These are phyloP conservation scores for Chalcosyrphus nemorum DNA, from an alignment of 2,888 invertebrate species.

Conservation along the genomic window DNA sequence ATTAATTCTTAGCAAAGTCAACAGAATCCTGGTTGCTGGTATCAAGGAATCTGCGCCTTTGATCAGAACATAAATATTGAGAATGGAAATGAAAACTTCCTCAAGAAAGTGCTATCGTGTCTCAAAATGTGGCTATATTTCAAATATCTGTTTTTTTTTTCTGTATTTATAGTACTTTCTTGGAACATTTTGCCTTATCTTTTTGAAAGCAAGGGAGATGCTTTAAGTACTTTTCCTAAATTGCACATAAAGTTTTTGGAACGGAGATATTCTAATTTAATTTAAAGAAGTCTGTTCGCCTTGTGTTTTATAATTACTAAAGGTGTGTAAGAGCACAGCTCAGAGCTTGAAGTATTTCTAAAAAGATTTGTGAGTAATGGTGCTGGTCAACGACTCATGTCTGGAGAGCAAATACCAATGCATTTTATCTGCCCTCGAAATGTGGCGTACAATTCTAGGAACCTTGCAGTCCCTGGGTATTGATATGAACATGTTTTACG, in stretches of 20 bases:
- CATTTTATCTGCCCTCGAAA: too few species aligned
- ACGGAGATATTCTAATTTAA: not conserved
- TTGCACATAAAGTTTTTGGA: not conserved
- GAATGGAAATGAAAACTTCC: not conserved
- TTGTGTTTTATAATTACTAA: too few species aligned
- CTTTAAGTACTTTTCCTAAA: not conserved
- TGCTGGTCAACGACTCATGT: too few species aligned
- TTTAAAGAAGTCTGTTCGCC: too few species aligned
- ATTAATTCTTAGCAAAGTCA: constrained; percentile 31
- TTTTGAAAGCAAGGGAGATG: not conserved
- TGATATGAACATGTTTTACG: too few species aligned
- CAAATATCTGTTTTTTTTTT: not conserved
- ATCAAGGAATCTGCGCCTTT: not conserved
- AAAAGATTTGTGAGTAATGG: too few species aligned
- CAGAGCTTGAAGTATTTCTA: too few species aligned
- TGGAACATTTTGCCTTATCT: not conserved
- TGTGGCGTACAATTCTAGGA: too few species aligned
- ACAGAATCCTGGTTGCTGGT: constrained; percentile 7
- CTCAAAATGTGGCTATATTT: not conserved
- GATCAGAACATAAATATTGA: constrained; percentile 22
- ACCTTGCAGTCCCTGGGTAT: too few species aligned
- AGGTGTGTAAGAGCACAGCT: too few species aligned
- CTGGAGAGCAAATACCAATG: too few species aligned
- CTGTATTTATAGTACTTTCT: too few species aligned
- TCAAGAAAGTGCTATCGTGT: not conserved